Evolutionary conservation across 2,113 vertebrate species (phyloP), one percentile per base, ranked within the genome.

Genomic region (Eidolon helvum): DNA sequence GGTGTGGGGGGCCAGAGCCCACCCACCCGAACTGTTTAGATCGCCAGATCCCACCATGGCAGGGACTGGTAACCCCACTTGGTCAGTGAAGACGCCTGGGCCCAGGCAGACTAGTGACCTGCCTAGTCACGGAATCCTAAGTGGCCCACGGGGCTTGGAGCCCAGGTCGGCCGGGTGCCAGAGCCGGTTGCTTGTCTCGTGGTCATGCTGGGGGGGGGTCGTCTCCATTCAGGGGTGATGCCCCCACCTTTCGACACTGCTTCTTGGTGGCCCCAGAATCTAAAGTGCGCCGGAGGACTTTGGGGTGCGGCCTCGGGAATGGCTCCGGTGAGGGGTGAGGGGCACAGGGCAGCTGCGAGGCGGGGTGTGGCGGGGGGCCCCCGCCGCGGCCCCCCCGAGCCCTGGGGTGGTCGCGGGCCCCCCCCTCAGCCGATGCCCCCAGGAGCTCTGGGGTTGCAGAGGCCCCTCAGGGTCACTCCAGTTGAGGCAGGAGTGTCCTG

Each of bases 1-100:
- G n/a, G 16, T 0, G 3, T 0, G 4, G 24, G 0, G 61, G 7
- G 24, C 7, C 2, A 9, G 30, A 21, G 35, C 12, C 33, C 1
- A 3, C 28, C 28, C 9, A 2, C n/a, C 28, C 2, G 28, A 10
- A 35, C 4, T 7, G 33, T 2, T 8, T 4, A 15, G 72, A 43
- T 18, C 33, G 33, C 22, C 35, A 10, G 11, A 40, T 4, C 5
- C 26, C 43, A 7, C 59, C 43, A 8, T 11, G 19, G 18, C 2
- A 10, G 30, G 69, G 18, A 1, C 33, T 45, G 0, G 1, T 1
- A 14, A 5, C 82, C 82, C 66, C 66, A 7, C 2, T 1, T 10
- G 63, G 4, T 3, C 22, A 53, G n/a, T 4, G 2, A 1, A 12
- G 87, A 38, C 3, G 8, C 24, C 1, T 1, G 40, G 57, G 82